phyloP scores from a whole-genome alignment of 2,113 vertebrate species.

The Falcunculus frontatus region DNA sequence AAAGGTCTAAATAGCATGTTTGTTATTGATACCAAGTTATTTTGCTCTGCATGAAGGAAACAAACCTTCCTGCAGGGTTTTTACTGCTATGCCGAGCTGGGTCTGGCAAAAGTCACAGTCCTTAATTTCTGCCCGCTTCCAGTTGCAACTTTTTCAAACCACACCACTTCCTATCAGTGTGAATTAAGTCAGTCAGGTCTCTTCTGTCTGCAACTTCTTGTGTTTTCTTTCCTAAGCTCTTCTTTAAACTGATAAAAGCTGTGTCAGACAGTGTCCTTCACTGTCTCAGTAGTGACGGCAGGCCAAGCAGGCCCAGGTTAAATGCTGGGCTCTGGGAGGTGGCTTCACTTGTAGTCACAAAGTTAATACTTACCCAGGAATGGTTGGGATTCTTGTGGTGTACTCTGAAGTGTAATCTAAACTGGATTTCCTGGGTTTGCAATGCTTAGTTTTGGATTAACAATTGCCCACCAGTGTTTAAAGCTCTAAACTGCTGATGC shows the following conservation, averaged over 20 bases:
- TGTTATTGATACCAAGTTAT: not conserved
- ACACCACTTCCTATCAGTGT: not conserved
- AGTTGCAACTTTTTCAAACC: not conserved
- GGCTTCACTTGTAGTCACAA: not conserved
- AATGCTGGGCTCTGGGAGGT: not conserved
- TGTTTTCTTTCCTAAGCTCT: not conserved
- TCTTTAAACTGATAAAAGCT: not conserved
- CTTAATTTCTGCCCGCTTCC: not conserved
- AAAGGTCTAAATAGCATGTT: not conserved
- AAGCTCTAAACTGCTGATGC: not conserved
- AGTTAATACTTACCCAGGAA: slow-evolving; percentile 5
- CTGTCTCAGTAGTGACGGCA: not conserved
- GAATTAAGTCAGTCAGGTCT: not conserved
- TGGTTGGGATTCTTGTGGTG: not conserved
- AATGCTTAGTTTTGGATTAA: not conserved
- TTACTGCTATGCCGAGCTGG: rapidly evolving
- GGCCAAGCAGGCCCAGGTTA: not conserved
- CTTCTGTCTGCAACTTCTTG: not conserved
- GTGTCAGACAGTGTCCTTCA: not conserved
- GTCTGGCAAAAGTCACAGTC: not conserved
- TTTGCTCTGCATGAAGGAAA: not conserved
- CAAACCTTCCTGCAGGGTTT: not conserved
- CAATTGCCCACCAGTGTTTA: not conserved
- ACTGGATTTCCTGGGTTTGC: slow-evolving; percentile 16
- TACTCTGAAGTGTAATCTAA: not conserved